These are phyloP conservation scores for Eupeodes latifasciatus DNA, from an alignment of 2,888 invertebrate species.

Conservation along the genomic window DNA sequence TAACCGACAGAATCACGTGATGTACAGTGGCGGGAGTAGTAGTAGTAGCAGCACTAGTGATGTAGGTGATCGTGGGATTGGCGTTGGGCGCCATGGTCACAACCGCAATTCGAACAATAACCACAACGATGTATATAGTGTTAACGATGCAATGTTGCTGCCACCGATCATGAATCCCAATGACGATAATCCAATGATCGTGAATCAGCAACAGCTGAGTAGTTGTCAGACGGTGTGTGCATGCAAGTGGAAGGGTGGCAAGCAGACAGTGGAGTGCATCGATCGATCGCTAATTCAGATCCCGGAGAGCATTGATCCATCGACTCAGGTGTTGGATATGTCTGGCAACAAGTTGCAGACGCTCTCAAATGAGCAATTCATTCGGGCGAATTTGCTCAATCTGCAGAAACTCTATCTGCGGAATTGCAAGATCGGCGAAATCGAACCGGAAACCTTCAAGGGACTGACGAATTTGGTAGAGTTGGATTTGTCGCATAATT, in stretches of 20 bases:
- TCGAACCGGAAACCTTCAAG: slow-evolving; percentile 93
- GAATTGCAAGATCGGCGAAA: slow-evolving; percentile 93
- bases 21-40: slow-evolving; percentile 76
- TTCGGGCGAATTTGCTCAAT: slow-evolving; percentile 92
- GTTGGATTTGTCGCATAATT: slow-evolving; percentile 93
- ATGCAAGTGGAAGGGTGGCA: slow-evolving; percentile 97
- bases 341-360: slow-evolving; percentile 94
- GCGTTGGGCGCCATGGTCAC: slow-evolving; percentile 61
- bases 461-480: slow-evolving; percentile 95
- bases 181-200: slow-evolving; percentile 77
- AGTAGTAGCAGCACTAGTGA: slow-evolving; percentile 54
- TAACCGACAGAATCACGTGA: slow-evolving; percentile 77
- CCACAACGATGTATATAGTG: slow-evolving; percentile 70
- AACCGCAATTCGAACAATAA: slow-evolving; percentile 57
- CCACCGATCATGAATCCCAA: slow-evolving; percentile 61
- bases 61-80: slow-evolving; percentile 59
- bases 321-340: slow-evolving; percentile 95
- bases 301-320: slow-evolving; percentile 93
- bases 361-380: slow-evolving; percentile 92
- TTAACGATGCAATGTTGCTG: slow-evolving; percentile 71
- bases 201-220: slow-evolving; percentile 80
- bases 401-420: slow-evolving; percentile 94
- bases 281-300: slow-evolving; percentile 92
- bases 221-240: slow-evolving; percentile 89
- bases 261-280: slow-evolving; percentile 95